Evolutionary conservation across 2,888 invertebrate genomes (phyloP).

Genomic region (Epicampocera succincta): DNA sequence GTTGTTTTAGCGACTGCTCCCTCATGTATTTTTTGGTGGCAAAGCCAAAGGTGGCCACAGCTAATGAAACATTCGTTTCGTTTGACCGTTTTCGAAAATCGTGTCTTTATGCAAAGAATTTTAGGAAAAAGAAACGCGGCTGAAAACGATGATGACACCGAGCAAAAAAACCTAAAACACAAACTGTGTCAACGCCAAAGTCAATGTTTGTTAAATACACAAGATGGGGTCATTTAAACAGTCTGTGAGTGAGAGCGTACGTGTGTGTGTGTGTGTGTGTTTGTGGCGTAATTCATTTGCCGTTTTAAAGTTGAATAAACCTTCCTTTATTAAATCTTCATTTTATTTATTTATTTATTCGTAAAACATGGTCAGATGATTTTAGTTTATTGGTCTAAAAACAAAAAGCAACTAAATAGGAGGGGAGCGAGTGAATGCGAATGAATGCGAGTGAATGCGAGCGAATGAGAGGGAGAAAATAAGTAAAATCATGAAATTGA

Average conservation of each 20-base stretch:
- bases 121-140: slow-evolving; percentile 22
- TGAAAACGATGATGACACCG: slow-evolving; percentile 14
- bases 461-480: too few relatives aligned
- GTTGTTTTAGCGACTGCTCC: slow-evolving; percentile 24
- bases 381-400: slow-evolving; percentile 54
- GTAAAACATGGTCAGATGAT: slow-evolving; percentile 49
- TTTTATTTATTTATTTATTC: slow-evolving; percentile 17
- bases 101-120: slow-evolving; percentile 38
- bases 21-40: slow-evolving; percentile 16
- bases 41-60: slow-evolving; percentile 30
- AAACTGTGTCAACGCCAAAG: slow-evolving; percentile 69
- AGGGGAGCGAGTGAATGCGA: neutral
- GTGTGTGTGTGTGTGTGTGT: neutral
- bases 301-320: slow-evolving; percentile 38
- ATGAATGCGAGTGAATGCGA: too few relatives aligned
- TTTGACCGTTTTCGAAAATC: slow-evolving; percentile 17
- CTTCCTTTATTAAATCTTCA: slow-evolving; percentile 14
- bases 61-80: slow-evolving; percentile 30
- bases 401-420: neutral
- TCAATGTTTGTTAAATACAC: slow-evolving; percentile 66
- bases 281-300: slow-evolving; percentile 16
- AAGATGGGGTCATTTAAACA: slow-evolving; percentile 50
- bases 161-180: neutral
- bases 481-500: too few relatives aligned
- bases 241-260: neutral